These are phyloP conservation scores for Patella depressa DNA, from an alignment of 2,888 invertebrate genomes.

Conservation along the genomic window DNA sequence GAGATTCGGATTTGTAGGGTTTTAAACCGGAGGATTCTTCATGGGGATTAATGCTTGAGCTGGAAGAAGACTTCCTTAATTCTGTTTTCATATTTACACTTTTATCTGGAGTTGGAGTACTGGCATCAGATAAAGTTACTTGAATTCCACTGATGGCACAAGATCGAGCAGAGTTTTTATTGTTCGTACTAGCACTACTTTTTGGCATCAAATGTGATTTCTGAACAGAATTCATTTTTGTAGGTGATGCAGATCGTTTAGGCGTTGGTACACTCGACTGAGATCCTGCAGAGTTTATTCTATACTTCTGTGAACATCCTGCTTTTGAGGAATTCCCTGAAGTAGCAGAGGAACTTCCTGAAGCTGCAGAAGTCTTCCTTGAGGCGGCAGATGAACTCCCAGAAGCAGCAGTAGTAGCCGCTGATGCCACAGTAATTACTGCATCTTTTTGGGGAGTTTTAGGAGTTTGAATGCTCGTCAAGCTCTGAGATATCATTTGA, in stretches of 20 bases:
- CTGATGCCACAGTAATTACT: not conserved
- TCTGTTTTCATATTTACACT: not conserved
- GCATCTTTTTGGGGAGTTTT: not conserved
- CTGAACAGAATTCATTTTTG: not conserved
- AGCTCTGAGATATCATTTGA: not conserved
- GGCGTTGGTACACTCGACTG: not conserved
- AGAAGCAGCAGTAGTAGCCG: constrained; percentile 6
- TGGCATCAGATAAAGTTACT: not conserved
- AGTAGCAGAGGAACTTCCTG: not conserved
- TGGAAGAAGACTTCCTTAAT: not conserved
- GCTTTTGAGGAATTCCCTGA: not conserved
- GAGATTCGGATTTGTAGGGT: not conserved
- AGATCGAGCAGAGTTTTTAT: not conserved
- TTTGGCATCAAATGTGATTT: not conserved
- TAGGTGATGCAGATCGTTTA: not conserved
- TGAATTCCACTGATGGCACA: not conserved
- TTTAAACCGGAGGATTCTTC: not conserved
- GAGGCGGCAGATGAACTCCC: not conserved
- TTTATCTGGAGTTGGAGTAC: not conserved
- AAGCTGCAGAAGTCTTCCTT: not conserved
- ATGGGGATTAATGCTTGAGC: too few species aligned
- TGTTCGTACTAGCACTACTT: not conserved
- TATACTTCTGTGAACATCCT: not conserved
- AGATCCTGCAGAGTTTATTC: not conserved
- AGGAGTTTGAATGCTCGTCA: not conserved